Evolutionary conservation across 2,113 vertebrate species (phyloP), one percentile per base, ranked within the genome.

Genomic region (Ciconia stormi): DNA sequence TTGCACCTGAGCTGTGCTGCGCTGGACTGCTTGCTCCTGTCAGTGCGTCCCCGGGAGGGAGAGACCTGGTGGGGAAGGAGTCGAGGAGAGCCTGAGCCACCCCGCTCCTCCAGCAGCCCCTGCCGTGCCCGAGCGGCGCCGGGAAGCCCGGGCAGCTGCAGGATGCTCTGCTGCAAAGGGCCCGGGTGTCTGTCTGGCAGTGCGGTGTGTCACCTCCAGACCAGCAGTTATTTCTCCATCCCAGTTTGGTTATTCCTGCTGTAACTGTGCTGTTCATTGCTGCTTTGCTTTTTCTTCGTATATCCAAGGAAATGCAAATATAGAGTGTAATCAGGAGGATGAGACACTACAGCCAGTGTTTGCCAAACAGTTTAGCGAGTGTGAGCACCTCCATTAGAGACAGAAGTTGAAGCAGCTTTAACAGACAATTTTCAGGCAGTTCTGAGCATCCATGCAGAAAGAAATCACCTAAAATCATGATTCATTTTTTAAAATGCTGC

Each of bases 91-190:
- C 16, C 73, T 0, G 6, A 52, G 59, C 44, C 50, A 49, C 36
- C n/a, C 74, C 25, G 21, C 44, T 78, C 49, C 40, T 61, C 12
- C 10, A 0, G 52, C 72, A 62, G 47, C 82, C 3, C 11, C 34
- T 1, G 0, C 12, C 7, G 44, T 4, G 4, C 58, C 58, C 10
- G 2, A 1, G 30, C 1, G 5, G 9, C 77, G 29, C 9, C 1
- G 7, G 56, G 32, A 34, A 5, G 3, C 9, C 52, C 9, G 1
- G 30, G 84, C 2, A 29, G 67, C 38, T 13, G 53, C 0, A 0
- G 65, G 50, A 40, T 78, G 85, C 66, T 34, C 30, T 34, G 27
- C 62, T 34, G 71, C 52, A 6, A 36, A 76, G 69, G 55, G 13
- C 50, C 42, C 2, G 6, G 13, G 3, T 14, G 11, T 1, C 0